Conservation (phyloP, 2,888 invertebrate genomes). For the Caenorhabditis panamensis region DNA sequence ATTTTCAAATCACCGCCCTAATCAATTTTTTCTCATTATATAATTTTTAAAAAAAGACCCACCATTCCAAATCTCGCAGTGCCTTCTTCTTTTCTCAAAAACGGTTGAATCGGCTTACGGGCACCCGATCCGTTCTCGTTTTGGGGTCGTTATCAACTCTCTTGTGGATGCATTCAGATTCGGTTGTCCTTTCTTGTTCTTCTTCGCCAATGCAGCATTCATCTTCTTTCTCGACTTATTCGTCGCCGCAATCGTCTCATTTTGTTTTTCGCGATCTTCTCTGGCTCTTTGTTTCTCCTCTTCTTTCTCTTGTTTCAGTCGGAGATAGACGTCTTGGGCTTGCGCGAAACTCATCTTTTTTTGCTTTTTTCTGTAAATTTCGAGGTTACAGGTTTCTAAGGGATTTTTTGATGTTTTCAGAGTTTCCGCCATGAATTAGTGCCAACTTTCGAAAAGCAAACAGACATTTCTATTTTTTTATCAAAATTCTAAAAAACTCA, state of each 20-base stretch:
- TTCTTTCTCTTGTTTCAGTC: constrained; percentile 54
- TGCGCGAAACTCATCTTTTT: constrained; percentile 45
- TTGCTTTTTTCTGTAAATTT: constrained; percentile 31
- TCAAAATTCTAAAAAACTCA: constrained; percentile 16
- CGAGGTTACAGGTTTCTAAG: no score
- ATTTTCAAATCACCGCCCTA: no score
- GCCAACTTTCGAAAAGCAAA: no score
- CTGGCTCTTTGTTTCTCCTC: constrained; percentile 42
- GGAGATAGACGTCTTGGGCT: constrained; percentile 52
- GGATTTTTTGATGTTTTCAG: neutral
- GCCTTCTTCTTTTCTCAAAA: constrained; percentile 52
- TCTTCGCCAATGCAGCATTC: constrained; percentile 72
- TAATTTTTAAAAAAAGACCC: neutral
- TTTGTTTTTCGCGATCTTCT: constrained; percentile 59
- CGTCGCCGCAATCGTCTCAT: constrained; percentile 65
- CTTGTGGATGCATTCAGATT: constrained; percentile 76
- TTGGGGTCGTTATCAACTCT: no score
- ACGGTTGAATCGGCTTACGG: constrained; percentile 8
- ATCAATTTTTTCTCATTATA: constrained; percentile 4
- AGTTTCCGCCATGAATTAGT: neutral
- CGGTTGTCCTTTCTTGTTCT: constrained; percentile 76
- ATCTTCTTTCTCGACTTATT: constrained; percentile 69
- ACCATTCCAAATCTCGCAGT: constrained; percentile 50
- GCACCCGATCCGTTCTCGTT: neutral
- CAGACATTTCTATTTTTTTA: neutral